Percentiles rank a stretch among this genome's conserved stretches.
These are phyloP conservation scores for Heliconius eleuchia DNA, from an alignment of 1,140 invertebrate genomes.

Conservation along the genomic window DNA sequence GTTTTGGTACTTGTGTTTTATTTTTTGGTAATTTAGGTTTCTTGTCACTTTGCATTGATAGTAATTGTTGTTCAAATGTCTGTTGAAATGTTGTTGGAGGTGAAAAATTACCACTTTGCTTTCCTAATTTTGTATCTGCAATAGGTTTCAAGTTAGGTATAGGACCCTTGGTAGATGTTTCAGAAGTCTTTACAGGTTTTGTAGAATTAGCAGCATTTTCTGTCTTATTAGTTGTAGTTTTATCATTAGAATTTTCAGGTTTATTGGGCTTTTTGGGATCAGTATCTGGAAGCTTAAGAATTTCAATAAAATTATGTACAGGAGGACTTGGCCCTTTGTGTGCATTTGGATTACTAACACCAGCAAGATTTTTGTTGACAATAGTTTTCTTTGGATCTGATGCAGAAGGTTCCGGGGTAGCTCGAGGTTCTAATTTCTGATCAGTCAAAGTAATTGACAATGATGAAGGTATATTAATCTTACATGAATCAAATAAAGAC, in stretches of 20 bases:
- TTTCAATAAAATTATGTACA: slow-evolving; percentile 83
- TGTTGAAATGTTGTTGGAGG: slow-evolving; percentile 79
- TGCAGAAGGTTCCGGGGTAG: slow-evolving; percentile 49
- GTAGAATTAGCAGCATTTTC: slow-evolving; percentile 46
- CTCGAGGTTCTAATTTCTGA: slow-evolving; percentile 72
- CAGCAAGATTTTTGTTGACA: slow-evolving; percentile 66
- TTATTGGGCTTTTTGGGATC: slow-evolving; percentile 64
- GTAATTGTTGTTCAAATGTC: slow-evolving; percentile 78
- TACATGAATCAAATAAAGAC: slow-evolving; percentile 82
- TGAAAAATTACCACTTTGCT: slow-evolving; percentile 64
- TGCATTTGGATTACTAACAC: slow-evolving; percentile 48
- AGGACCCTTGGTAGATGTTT: slow-evolving; percentile 74
- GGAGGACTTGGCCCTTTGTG: slow-evolving; percentile 79
- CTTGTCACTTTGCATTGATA: slow-evolving; percentile 72
- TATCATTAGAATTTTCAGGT: slow-evolving; percentile 52
- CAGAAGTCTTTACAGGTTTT: slow-evolving; percentile 58
- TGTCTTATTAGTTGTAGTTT: slow-evolving; percentile 50
- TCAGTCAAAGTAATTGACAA: slow-evolving; percentile 83
- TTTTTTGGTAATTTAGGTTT: slow-evolving; percentile 74
- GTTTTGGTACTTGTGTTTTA: slow-evolving; percentile 75
- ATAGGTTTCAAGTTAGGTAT: slow-evolving; percentile 80
- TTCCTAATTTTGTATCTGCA: slow-evolving; percentile 73
- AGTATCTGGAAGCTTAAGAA: slow-evolving; percentile 82
- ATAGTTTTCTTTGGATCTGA: slow-evolving; percentile 65
- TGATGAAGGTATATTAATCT: slow-evolving; percentile 83